Evolutionary conservation across 1,140 invertebrate genomes (phyloP).

Genomic region (Limonius californicus): DNA sequence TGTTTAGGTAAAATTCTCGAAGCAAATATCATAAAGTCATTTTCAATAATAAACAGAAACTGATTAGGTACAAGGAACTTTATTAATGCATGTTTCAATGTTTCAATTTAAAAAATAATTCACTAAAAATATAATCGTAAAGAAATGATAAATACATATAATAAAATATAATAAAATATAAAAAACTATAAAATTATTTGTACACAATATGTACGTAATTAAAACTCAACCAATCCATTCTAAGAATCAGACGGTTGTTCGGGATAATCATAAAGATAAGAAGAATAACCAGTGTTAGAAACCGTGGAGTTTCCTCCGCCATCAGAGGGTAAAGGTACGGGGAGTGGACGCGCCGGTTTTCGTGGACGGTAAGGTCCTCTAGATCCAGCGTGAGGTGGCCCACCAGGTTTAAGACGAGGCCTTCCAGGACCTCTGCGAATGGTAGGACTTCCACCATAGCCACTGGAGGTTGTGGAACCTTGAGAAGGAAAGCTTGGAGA

Average conservation of each 20-base stretch:
- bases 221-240: no score
- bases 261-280: conserved; percentile 39
- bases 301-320: conserved; percentile 20
- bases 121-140: no score
- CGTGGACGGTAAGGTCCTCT: conserved; percentile 53
- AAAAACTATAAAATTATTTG: no score
- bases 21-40: no score
- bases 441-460: neutral
- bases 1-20: no score
- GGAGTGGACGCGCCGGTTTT: conserved; percentile 56
- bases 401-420: conserved; percentile 63
- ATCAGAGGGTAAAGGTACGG: conserved; percentile 53
- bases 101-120: no score
- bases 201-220: no score
- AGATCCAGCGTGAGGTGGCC: conserved; percentile 58
- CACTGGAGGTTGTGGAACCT: neutral
- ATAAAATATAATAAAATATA: no score
- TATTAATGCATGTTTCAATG: no score
- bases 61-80: no score
- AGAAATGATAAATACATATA: no score
- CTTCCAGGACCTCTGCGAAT: conserved; percentile 67
- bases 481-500: neutral
- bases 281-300: conserved; percentile 30
- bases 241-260: conserved; percentile 36
- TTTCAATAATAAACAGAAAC: no score